A percentile compares a stretch with the other conserved stretches of the same genome.
Evolutionary conservation across 2,888 invertebrate species (phyloP).

Genomic region (Mamestra brassicae): DNA sequence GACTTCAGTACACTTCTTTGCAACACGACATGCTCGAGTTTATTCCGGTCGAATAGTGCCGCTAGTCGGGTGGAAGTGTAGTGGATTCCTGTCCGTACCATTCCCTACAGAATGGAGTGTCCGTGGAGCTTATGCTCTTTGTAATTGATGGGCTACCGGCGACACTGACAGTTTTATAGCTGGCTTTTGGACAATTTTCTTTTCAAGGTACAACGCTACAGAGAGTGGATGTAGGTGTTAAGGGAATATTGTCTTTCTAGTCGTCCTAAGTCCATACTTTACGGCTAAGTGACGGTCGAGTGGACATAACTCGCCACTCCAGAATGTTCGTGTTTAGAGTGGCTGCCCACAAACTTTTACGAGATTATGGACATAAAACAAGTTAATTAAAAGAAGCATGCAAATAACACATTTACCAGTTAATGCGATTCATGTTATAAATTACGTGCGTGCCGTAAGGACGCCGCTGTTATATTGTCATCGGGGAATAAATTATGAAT

Average conservation of each 20-base stretch:
- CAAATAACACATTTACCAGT: constrained; percentile 43
- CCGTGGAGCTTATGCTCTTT: constrained; percentile 64
- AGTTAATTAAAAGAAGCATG: constrained; percentile 42
- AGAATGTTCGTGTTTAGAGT: not conserved
- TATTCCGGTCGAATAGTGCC: constrained; percentile 57
- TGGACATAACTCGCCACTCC: constrained; percentile 19
- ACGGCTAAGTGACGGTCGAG: constrained; percentile 37
- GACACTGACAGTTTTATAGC: constrained; percentile 65
- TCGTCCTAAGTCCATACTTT: constrained; percentile 24
- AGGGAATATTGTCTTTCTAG: constrained; percentile 44
- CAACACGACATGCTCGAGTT: constrained; percentile 47
- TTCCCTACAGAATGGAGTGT: constrained; percentile 62
- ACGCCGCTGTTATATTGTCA: constrained; percentile 50
- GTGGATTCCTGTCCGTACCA: constrained; percentile 62
- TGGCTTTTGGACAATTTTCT: constrained; percentile 59
- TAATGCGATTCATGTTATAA: constrained; percentile 38
- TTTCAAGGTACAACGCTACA: constrained; percentile 47
- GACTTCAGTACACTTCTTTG: constrained; percentile 49
- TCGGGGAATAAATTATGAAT: constrained; percentile 56
- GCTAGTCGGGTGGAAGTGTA: constrained; percentile 52
- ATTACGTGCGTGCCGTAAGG: constrained; percentile 48
- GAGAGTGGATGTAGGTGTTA: constrained; percentile 46
- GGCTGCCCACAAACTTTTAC: not conserved
- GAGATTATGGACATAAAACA: constrained; percentile 13
- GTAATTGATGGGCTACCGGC: constrained; percentile 65